phyloP scores from a whole-genome alignment of 2,888 invertebrate species.

The Trachelus stipa region DNA sequence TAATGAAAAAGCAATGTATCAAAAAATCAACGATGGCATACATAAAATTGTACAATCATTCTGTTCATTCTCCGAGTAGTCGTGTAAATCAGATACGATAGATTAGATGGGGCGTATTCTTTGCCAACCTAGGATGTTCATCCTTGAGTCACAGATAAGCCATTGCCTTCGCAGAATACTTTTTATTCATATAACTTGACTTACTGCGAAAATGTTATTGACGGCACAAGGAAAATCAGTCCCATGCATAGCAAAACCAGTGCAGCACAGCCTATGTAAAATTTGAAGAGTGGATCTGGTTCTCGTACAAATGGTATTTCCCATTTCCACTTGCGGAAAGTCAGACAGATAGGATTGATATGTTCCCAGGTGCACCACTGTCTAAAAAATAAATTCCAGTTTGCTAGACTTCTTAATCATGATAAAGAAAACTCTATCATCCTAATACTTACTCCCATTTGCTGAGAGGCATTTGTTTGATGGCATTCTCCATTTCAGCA shows the following conservation, averaged over 20 bases:
- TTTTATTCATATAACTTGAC: conserved; percentile 34
- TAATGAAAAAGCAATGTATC: background rate
- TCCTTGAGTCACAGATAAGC: background rate
- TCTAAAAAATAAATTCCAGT: conserved; percentile 67
- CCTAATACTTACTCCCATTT: conserved; percentile 75
- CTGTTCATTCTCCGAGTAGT: background rate
- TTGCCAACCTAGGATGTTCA: background rate
- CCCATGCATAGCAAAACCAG: conserved; percentile 71
- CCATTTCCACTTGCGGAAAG: conserved; percentile 74
- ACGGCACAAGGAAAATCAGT: conserved; percentile 72
- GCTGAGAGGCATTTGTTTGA: conserved; percentile 86
- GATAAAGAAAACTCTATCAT: conserved; percentile 8
- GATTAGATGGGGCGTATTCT: background rate
- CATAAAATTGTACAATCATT: background rate
- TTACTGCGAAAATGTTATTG: conserved; percentile 71
- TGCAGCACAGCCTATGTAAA: conserved; percentile 76
- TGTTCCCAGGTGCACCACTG: conserved; percentile 75
- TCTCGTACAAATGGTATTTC: conserved; percentile 81
- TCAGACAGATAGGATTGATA: conserved; percentile 73
- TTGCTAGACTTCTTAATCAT: conserved; percentile 3
- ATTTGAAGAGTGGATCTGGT: conserved; percentile 88
- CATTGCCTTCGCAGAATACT: background rate
- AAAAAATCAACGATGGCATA: conserved; percentile 20
- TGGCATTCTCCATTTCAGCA: conserved; percentile 82
- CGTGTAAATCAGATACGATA: background rate